Conservation (phyloP, 2,888 invertebrate genomes). For the Eurytoma adleriae region DNA sequence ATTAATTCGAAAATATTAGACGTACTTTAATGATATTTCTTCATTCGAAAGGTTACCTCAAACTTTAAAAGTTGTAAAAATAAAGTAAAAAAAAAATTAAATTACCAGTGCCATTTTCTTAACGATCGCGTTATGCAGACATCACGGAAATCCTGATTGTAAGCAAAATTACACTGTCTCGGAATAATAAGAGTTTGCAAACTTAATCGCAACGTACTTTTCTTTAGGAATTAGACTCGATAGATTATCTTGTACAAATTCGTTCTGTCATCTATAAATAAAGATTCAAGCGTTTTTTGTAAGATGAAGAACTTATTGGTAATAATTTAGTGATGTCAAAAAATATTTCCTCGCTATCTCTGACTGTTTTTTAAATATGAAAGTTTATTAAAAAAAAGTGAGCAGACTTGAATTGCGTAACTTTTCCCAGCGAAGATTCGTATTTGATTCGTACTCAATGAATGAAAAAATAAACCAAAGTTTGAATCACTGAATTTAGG, state of each 20-base stretch:
- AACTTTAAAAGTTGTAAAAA: conserved; percentile 38
- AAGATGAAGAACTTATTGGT: not conserved
- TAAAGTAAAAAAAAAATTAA: conserved; percentile 14
- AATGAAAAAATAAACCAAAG: not conserved
- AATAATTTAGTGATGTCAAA: conserved; percentile 37
- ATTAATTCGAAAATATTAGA: conserved; percentile 33
- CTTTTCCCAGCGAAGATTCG: not conserved
- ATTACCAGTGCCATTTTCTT: conserved; percentile 56
- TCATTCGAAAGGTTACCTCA: conserved; percentile 50
- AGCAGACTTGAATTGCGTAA: conserved; percentile 27
- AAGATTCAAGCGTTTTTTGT: not conserved
- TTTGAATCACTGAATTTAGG: conserved; percentile 7
- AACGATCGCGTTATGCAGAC: conserved; percentile 6
- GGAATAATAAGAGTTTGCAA: not conserved
- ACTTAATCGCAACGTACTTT: not conserved
- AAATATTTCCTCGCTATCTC: conserved; percentile 35
- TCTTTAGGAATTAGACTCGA: not conserved
- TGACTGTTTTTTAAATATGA: conserved; percentile 18
- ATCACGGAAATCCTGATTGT: conserved; percentile 19
- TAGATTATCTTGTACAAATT: conserved; percentile 22
- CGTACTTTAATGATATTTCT: conserved; percentile 18
- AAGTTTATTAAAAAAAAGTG: conserved; percentile 8
- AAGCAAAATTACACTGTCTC: not conserved
- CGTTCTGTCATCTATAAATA: conserved; percentile 5
- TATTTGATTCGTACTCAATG: not conserved